Base-by-base conservation (phyloP, 2,113 vertebrate species). In the Pollachius pollachius region DNA sequence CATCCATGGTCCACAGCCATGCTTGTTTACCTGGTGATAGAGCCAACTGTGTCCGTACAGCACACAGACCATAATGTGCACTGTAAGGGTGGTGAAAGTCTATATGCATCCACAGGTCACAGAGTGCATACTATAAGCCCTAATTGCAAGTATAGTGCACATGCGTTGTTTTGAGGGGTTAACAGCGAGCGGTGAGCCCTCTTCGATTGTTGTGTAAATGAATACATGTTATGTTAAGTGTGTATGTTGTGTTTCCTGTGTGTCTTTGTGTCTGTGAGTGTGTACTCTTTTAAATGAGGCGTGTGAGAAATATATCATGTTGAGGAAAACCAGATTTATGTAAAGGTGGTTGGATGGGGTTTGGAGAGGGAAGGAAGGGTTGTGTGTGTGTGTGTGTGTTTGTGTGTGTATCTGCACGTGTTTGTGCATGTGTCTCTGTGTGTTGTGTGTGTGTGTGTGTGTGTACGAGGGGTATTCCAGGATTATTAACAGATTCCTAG, bases 51-150 rank as follows among this genome's bases (percentile, higher is more conserved):
- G 41, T 48, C 12, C 37, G 66, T 79, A 87, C 84, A 81, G 68
- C 54, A 37, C 12, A 61, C 67, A 74, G 70, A 80, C 70, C 62
- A 77, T 75, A 87, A 80, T 77, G 70, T 84, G 73, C 67, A 62
- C 67, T 68, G 75, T 79, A 78, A 72, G 52, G 19, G 76, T 69
- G 71, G 72, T 17, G 81, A 81, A 76, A 82, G 65, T 52, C 74
- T 65, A 79, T 52, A 76, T 63, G 34, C 12, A 66, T 41, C 34
- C 37, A 63, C 80, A 74, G 69, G 83, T 78, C 72, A 71, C 56
- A n/a, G 9, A 7, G 13, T 17, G 17, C 13, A 56, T 48, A 18
- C 56, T 13, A 16, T 58, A n/a, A 7, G n/a, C n/a, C 16, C n/a
- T 18, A 2, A 19, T 27, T 62, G 62, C 37, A 56, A 71, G 61